Evolutionary conservation across 2,113 vertebrate species (phyloP).

Genomic region (Daubentonia madagascariensis): DNA sequence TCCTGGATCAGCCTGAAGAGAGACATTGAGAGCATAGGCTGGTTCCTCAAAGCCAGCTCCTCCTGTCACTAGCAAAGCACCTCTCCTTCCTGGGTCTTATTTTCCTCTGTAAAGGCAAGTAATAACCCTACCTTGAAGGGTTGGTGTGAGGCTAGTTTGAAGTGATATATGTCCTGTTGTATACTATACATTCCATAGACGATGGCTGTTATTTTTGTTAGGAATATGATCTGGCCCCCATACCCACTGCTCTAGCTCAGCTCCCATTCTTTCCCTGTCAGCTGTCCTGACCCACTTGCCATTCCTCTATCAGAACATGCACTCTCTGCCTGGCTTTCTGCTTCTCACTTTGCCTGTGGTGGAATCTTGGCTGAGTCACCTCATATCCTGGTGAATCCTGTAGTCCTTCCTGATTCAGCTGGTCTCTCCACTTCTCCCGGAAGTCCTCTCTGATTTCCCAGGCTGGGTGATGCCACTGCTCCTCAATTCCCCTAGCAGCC

Average conservation of each 20-base stretch:
- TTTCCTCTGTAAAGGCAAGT: neutral
- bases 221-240: neutral
- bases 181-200: neutral
- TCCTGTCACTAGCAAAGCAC: neutral
- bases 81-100: neutral
- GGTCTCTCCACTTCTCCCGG: neutral
- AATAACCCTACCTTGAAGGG: neutral
- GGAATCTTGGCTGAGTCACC: neutral
- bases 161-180: neutral
- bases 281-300: neutral
- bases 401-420: neutral
- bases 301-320: neutral
- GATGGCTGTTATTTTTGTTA: neutral
- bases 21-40: neutral
- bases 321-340: neutral
- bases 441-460: neutral
- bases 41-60: neutral
- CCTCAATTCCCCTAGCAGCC: neutral
- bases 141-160: neutral
- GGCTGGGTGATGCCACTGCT: neutral
- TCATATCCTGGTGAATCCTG: neutral
- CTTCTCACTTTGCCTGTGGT: neutral
- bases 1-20: neutral
- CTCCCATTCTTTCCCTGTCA: neutral
- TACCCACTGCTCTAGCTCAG: neutral